A percentile compares a stretch with the other conserved stretches of the same genome.
Conservation (phyloP, 2,797 vertebrate genomes). For the Enteromius anoplus region DNA sequence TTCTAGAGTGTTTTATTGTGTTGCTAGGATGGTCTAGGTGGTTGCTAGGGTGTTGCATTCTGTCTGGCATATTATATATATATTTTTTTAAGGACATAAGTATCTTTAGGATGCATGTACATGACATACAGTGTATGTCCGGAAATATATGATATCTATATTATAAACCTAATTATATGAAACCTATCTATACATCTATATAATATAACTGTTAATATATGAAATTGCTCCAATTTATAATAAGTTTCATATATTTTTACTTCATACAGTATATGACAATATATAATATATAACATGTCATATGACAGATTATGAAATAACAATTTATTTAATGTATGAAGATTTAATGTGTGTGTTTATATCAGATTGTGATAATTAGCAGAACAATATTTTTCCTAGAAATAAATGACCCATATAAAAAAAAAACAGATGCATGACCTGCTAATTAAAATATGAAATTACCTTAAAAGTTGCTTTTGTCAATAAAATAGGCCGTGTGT, state of each 20-base stretch:
- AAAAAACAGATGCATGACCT: neutral
- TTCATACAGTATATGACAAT: neutral
- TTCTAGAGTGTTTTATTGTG: neutral
- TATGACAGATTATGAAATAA: neutral
- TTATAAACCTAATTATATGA: too few species aligned
- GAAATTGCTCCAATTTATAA: neutral
- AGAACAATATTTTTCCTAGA: slow-evolving; percentile 25
- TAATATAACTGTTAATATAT: neutral
- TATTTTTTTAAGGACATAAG: neutral
- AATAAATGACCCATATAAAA: slow-evolving; percentile 12
- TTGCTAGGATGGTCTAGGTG: neutral
- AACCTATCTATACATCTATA: too few species aligned
- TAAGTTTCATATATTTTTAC: neutral
- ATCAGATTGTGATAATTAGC: slow-evolving; percentile 42
- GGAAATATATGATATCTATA: neutral
- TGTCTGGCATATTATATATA: neutral
- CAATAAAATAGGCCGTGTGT: neutral
- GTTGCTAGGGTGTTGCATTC: neutral
- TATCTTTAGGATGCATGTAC: neutral
- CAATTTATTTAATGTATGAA: neutral
- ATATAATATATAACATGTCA: too few species aligned
- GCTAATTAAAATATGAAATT: slow-evolving; percentile 33
- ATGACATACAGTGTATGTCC: neutral
- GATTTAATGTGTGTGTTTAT: neutral
- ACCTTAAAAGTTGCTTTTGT: slow-evolving; percentile 17